These are phyloP conservation scores for Eubasilissa regina DNA, from an alignment of 1,140 invertebrate species.

Conservation along the genomic window DNA sequence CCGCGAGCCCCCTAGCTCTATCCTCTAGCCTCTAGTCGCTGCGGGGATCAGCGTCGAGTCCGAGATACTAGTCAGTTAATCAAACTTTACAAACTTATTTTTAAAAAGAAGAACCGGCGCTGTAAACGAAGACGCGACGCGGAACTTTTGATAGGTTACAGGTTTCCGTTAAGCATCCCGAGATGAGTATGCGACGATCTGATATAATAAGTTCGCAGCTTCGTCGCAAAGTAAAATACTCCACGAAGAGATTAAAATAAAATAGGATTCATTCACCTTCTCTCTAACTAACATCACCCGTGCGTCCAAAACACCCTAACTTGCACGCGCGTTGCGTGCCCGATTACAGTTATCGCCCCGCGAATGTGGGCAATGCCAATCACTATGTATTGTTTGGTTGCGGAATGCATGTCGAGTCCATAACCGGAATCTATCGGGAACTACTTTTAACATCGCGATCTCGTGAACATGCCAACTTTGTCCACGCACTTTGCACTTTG, in stretches of 20 bases:
- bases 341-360: constrained; percentile 10
- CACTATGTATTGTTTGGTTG: not conserved
- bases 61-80: constrained; percentile 10
- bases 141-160: constrained; percentile 23
- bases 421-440: not conserved
- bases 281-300: too few species aligned
- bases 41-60: not conserved
- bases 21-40: not conserved
- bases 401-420: constrained; percentile 25
- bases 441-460: not conserved
- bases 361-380: constrained; percentile 5
- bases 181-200: constrained; percentile 3
- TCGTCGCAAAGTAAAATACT: not conserved
- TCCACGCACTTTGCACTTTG: too few species aligned
- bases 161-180: constrained; percentile 13
- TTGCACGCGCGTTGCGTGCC: not conserved
- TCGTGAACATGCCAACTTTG: too few species aligned
- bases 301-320: not conserved
- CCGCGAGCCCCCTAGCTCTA: not conserved
- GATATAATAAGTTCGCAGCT: constrained; percentile 1
- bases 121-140: constrained; percentile 20
- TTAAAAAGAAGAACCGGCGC: not conserved
- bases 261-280: too few species aligned
- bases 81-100: constrained; percentile 28
- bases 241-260: too few species aligned